phyloP scores from a whole-genome alignment of 2,113 vertebrate species.

The Pampusana beccarii region DNA sequence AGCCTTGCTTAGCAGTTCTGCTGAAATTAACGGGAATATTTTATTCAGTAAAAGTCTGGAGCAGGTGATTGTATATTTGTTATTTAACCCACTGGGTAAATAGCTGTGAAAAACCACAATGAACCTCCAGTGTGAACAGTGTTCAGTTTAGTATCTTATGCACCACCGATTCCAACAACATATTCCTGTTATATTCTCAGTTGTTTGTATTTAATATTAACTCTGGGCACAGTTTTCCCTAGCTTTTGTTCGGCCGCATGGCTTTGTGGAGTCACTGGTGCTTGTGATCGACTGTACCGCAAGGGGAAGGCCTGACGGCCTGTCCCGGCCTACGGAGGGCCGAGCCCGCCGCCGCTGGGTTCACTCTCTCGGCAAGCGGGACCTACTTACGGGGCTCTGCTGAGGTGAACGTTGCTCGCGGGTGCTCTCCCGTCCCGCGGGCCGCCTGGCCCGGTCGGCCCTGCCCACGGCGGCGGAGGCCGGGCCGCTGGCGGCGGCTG shows the following conservation, averaged over 20 bases:
- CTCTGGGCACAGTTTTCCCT: fast-evolving
- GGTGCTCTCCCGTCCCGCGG: too few species aligned
- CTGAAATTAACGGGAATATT: background rate
- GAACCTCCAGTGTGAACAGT: background rate
- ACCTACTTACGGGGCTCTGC: background rate
- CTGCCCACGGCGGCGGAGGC: too few species aligned
- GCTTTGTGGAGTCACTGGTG: fast-evolving
- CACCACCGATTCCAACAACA: too few species aligned
- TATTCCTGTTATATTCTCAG: fast-evolving
- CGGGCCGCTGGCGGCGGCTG: too few species aligned
- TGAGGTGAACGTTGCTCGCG: fast-evolving
- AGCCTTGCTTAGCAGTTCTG: background rate
- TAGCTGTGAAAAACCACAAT: fast-evolving
- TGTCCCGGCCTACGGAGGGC: fast-evolving
- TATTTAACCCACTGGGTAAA: background rate
- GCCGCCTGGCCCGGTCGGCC: too few species aligned
- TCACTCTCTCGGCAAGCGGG: fast-evolving
- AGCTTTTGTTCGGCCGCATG: fast-evolving
- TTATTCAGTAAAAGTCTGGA: background rate
- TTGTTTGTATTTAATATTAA: fast-evolving
- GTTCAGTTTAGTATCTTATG: fast-evolving
- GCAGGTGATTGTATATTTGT: fast-evolving
- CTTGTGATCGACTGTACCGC: fast-evolving
- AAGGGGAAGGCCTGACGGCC: background rate
- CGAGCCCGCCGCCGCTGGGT: too few species aligned